Percentiles rank a stretch among this genome's conserved stretches.
phyloP scores from a whole-genome alignment of 2,888 invertebrate species.

The Dioctria linearis region DNA sequence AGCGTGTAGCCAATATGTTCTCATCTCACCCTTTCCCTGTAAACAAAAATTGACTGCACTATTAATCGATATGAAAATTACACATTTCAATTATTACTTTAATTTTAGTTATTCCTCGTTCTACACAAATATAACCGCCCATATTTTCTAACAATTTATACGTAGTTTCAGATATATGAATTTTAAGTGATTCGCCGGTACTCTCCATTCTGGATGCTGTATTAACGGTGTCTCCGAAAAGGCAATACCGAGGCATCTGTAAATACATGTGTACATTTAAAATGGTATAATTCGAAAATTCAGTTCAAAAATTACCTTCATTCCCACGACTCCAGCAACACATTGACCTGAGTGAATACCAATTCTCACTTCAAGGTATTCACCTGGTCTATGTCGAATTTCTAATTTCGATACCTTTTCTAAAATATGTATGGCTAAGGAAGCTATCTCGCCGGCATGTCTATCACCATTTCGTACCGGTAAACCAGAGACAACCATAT shows the following conservation, averaged over 20 bases:
- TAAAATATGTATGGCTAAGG: conserved; percentile 82
- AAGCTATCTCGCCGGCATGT: conserved; percentile 86
- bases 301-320: conserved; percentile 66
- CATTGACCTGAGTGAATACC: conserved; percentile 83
- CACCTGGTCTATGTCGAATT: conserved; percentile 78
- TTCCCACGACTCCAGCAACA: conserved; percentile 87
- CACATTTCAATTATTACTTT: conserved; percentile 73
- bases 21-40: conserved; percentile 84
- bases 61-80: background rate
- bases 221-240: conserved; percentile 89
- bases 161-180: conserved; percentile 84
- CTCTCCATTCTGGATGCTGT: conserved; percentile 88
- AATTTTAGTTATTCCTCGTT: conserved; percentile 81
- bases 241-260: conserved; percentile 87
- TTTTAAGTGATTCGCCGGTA: conserved; percentile 80
- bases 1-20: conserved; percentile 80
- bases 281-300: background rate
- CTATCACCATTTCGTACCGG: conserved; percentile 81
- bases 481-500: conserved; percentile 86
- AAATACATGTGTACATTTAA: background rate
- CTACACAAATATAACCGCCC: conserved; percentile 82
- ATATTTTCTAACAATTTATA: conserved; percentile 78
- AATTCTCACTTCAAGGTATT: conserved; percentile 80
- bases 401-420: conserved; percentile 80
- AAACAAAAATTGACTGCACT: conserved; percentile 57